Base-by-base conservation (phyloP, 2,113 vertebrate species). In the Circaetus cinerascens region DNA sequence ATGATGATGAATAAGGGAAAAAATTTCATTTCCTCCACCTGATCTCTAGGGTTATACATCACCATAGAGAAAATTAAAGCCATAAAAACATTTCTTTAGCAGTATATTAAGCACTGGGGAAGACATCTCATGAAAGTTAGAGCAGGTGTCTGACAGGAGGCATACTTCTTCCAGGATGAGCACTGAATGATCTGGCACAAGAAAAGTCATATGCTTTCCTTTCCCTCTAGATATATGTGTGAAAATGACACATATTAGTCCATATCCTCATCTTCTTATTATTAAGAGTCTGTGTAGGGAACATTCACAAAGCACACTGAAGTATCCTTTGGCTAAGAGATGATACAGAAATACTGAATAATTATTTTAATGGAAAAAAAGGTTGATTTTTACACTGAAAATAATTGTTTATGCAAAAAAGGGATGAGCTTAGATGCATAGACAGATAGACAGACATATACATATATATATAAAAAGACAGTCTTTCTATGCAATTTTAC, bases 181-280 rank as follows among this genome's bases (percentile, higher is more conserved):
- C 46, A 74, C 29, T 90, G 78, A 90, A 78, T 94, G 67, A 91
- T 86, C 60, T 80, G 67, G 59, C 32, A 79, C 38, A 80, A 69
- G 53, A 56, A 23, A 73, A 66, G 50, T 63, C 78, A 40, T 48
- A 51, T 80, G 38, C 14, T 41, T 93, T 66, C 14, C 12, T 79
- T 86, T 73, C 7, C 13, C 18, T 86, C 34, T 48, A 10, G 19
- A 40, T 29, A 11, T 62, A 4, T 29, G 4, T 27, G 57, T 36
- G 67, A 79, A 82, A 92, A 90, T n/a, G 12, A 23, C 23, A 59
- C 1, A 0, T 66, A n/a, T 64, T 79, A 51, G n/a, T 46, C 30
- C 13, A 11, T 63, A 55, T 41, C 50, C 84, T 67, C 26, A 21
- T 63, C 30, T 45, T n/a, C 3, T 15, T 79, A 4, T 59, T 60